phyloP scores from a whole-genome alignment of 2,113 vertebrate genomes.

The Garra rufa region DNA sequence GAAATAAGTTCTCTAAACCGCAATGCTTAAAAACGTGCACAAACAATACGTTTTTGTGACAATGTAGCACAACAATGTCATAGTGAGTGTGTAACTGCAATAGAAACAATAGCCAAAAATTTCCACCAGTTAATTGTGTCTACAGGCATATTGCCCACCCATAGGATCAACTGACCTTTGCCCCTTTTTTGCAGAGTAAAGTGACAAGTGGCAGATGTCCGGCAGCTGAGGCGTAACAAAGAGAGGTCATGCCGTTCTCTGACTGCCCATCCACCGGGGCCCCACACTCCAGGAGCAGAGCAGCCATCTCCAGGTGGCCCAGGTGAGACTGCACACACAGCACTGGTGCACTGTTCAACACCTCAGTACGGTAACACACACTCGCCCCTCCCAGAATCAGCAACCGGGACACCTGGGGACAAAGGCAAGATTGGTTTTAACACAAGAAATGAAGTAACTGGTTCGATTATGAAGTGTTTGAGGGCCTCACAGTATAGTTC shows the following conservation, averaged over 20 bases:
- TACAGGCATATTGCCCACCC: no score
- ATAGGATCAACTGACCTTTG: conserved; percentile 80
- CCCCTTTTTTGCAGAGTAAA: conserved; percentile 88
- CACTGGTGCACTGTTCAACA: conserved; percentile 91
- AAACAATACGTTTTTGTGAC: no score
- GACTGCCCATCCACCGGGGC: conserved; percentile 84
- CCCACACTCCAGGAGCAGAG: conserved; percentile 87
- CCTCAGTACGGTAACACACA: conserved; percentile 93
- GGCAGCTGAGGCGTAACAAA: conserved; percentile 88
- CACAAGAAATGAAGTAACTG: background rate
- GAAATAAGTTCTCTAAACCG: no score
- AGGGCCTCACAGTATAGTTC: background rate
- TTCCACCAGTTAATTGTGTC: no score
- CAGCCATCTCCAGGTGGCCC: conserved; percentile 90
- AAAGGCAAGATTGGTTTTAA: background rate
- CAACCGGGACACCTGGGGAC: conserved; percentile 90
- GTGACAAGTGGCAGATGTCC: conserved; percentile 86
- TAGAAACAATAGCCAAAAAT: no score
- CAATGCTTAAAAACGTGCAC: no score
- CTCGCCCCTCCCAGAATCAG: conserved; percentile 94
- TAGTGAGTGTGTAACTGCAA: no score
- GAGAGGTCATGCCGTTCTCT: conserved; percentile 88
- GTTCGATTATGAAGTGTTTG: background rate
- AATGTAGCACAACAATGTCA: no score
- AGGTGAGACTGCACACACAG: conserved; percentile 92